Conservation (phyloP, 2,888 invertebrate species). For the Cantharis rustica region DNA sequence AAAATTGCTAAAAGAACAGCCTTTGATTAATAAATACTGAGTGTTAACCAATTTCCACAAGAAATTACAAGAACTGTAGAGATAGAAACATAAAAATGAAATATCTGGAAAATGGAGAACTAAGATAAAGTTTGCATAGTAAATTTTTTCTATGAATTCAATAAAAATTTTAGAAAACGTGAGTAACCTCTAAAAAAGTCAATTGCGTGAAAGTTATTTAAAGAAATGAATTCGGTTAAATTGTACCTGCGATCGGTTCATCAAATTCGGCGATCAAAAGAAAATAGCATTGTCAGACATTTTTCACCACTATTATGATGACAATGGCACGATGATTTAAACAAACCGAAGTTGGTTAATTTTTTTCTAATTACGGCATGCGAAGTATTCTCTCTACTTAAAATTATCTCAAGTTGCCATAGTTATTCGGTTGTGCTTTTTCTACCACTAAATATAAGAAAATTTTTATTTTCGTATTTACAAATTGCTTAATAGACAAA, state of each 20-base stretch:
- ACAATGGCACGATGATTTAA: background rate
- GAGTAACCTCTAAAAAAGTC: background rate
- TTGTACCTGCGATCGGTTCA: background rate
- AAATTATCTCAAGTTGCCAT: background rate
- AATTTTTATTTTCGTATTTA: background rate
- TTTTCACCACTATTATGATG: background rate
- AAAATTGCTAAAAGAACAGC: no score
- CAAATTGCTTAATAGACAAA: background rate
- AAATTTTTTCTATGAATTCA: background rate
- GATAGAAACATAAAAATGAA: no score
- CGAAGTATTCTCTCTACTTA: background rate
- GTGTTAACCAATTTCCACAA: no score
- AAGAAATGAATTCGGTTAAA: background rate
- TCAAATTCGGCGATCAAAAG: background rate
- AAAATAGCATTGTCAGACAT: background rate
- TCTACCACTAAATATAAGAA: background rate
- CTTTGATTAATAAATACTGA: no score
- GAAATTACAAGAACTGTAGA: no score
- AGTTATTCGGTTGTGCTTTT: background rate
- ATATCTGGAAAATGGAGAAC: background rate
- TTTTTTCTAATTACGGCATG: background rate
- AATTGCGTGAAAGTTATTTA: background rate
- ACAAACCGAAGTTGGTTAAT: background rate
- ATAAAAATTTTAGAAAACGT: background rate
- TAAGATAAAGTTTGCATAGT: background rate